Evolutionary conservation across 1,140 invertebrate genomes (phyloP), one percentile per base, ranked within the genome.

Genomic region (Zaprionus kolodkinae): DNA sequence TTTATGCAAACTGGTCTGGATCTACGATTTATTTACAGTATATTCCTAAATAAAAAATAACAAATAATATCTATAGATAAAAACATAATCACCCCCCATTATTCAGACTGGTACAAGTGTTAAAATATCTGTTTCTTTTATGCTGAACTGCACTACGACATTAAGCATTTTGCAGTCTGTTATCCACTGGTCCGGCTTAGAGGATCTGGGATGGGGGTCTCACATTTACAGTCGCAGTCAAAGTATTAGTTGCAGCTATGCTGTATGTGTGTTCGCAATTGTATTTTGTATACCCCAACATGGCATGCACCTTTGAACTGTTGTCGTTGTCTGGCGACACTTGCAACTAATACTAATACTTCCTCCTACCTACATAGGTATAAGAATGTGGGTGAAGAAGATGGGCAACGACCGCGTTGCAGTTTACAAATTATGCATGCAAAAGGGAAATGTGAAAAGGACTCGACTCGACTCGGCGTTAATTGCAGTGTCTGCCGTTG

Each of bases 231-330:
- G 45, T 40, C 12, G 38, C 13, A 12, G 38, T 25, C 11, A 50
- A 21, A 50, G 45, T 50, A 50, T 50, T 50, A 25, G 17, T 17
- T 12, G 11, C 21, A 25, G 45, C 11, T 50, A 25, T 21, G 17
- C 45, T 50, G 45, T 6, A 11, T 35, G 9, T 61, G 21, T 61
- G n/a, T 50, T 30, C 17, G 5, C 25, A 9, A 21, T 9, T 35
- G 40, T 45, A 45, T 45, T 45, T 50, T 50, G 17, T 25, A 50
- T 50, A 10, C n/a, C 17, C 25, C 45, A 9, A 15, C 13, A 36
- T 50, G 17, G 33, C 36, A 65, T 55, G 38, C 64, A 71, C 59
- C 60, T 71, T 63, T 71, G 68, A 71, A 71, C 68, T 61, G 68
- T 52, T 71, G 27, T 35, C 35, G 56, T 45, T 62, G 67, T 71